Evolutionary conservation across 2,113 vertebrate species (phyloP), one percentile per base, ranked within the genome.

Genomic region (Pandion haliaetus): DNA sequence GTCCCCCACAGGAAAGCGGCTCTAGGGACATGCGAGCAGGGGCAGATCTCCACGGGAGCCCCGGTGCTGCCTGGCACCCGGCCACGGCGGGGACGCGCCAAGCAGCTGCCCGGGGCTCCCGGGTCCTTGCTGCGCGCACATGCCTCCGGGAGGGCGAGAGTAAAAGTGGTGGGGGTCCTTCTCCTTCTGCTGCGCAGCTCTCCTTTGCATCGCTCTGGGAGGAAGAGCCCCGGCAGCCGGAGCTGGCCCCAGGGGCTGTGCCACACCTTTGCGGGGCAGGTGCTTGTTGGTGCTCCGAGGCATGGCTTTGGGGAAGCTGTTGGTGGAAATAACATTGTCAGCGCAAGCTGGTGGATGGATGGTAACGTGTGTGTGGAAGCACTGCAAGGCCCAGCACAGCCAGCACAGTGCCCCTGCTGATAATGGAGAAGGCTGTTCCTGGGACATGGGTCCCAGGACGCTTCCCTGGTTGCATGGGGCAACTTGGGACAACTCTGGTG

Each of bases 1-100:
- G 11, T 9, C 5, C 5, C 4, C 3, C 8, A 1, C 6, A 20
- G n/a, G 54, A 45, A 14, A 18, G 50, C 3, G 15, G 21, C 8
- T 10, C 3, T 6, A 12, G 9, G 54, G 17, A 4, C 1, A 8
- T 18, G 29, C 28, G 34, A 52, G 54, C 21, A 18, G 25, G 25
- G 61, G 23, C 9, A 4, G 25, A 1, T 25, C 36, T 59, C 17
- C 15, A 3, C 6, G 14, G 31, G 54, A 25, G 25, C 26, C 54
- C 10, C 3, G 26, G 18, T 11, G 17, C 9, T 19, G 26, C 29
- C 9, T 20, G 31, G 24, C n/a, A 36, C 31, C 62, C 6, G 38
- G 34, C 16, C 17, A 1, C 14, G 23, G 50, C 10, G 4, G 31
- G 20, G 32, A 29, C 15, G 21, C 4, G 16, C 32, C 4, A 36